Evolutionary conservation across 2,113 vertebrate species (phyloP).

Genomic region (Clarias batrachus): DNA sequence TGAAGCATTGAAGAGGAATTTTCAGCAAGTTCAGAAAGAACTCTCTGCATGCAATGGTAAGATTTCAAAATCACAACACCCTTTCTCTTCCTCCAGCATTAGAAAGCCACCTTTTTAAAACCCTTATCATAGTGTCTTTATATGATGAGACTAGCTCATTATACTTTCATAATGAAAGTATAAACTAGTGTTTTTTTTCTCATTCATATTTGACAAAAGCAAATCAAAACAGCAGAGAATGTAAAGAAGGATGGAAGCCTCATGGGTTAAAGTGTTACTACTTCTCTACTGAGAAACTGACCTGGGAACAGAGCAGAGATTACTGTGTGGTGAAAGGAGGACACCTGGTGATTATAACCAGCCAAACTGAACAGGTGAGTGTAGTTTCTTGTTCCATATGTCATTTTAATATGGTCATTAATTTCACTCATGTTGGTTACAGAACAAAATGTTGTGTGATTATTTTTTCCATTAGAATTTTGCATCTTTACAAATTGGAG

Average conservation of each 20-base stretch:
- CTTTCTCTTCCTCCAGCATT: too few relatives aligned
- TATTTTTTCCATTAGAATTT: constrained; percentile 29
- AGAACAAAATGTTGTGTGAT: not conserved
- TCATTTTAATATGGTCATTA: too few relatives aligned
- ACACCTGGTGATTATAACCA: constrained; percentile 49
- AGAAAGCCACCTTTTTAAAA: too few relatives aligned
- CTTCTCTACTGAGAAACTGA: constrained; percentile 33
- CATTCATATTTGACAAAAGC: not conserved
- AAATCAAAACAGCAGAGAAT: not conserved
- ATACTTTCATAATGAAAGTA: too few relatives aligned
- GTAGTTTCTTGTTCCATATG: not conserved
- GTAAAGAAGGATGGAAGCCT: constrained; percentile 23
- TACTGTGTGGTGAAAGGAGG: constrained; percentile 41
- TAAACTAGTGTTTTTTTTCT: not conserved
- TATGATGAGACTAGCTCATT: too few relatives aligned
- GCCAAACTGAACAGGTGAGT: constrained; percentile 39
- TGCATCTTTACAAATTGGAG: not conserved
- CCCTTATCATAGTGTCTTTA: too few relatives aligned
- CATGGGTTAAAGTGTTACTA: constrained; percentile 44
- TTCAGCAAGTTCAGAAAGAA: too few relatives aligned
- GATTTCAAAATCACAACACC: too few relatives aligned
- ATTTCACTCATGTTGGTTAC: too few relatives aligned
- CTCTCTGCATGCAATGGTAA: too few relatives aligned
- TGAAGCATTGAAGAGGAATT: too few relatives aligned
- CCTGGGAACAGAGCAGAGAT: constrained; percentile 47